Evolutionary conservation across 2,888 invertebrate species (phyloP), one percentile per base, ranked within the genome.

Genomic region (Tridacna crocea): DNA sequence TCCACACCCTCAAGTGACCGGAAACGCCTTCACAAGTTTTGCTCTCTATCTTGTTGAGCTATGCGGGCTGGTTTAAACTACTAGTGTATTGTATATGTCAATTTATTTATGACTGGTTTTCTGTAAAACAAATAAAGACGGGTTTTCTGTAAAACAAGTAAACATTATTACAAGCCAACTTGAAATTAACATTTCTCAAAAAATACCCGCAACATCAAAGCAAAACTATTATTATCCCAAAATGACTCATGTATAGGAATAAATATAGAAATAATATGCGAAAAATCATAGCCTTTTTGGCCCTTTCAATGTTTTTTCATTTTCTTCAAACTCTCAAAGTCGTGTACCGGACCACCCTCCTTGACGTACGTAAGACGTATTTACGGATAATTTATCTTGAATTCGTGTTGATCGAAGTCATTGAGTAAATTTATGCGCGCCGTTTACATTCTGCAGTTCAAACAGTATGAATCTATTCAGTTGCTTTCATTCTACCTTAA

Each of bases 371-470:
- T 70, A 51, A 70, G 47, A 36, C 74, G 22, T 17, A 47, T 74
- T 61, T 24, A 74, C 74, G 74, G 74, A 61, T 74, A 74, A 74
- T 74, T 74, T 74, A 15, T 46, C 61, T 61, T 61, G 60, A 74
- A 74, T 74, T 24, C 61, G 17, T 22, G 15, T 46, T 19, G 60
- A 19, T 47, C 19, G 60, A 83, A 65, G 84, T 84, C 80, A 84
- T 19, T 70, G 72, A 72, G 84, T 84, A 84, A 84, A 84, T 84
- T 84, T 84, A 84, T 84, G 78, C 84, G 47, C 60, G 63, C 26
- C 60, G 75, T 63, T 61, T 60, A 75, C 47, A 63, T 17, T 47
- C 26, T 47, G 48, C 36, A 26, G 66, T 76, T 51, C 60, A 76
- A 70, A 60, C 70, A 70, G 70, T 70, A 51, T 70, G 70, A 70